Percentiles rank a stretch among this genome's conserved stretches.
Evolutionary conservation across 1,140 invertebrate genomes (phyloP).

Genomic region (Drosophila ogumai): DNA sequence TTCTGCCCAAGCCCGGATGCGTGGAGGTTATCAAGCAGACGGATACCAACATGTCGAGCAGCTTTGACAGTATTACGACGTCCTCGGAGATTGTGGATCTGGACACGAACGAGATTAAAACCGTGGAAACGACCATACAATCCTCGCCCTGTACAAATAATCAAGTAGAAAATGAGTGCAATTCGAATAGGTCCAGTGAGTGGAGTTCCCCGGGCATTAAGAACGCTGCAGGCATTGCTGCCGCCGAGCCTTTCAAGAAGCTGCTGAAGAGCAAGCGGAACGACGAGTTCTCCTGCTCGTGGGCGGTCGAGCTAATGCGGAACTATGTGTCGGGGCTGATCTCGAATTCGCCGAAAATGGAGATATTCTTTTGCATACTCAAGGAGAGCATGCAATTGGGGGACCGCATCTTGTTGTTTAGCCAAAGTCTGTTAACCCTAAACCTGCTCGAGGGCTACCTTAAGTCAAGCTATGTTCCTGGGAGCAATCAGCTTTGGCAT

Average conservation of each 20-base stretch:
- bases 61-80: constrained; percentile 67
- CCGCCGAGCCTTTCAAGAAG: constrained; percentile 57
- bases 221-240: constrained; percentile 19
- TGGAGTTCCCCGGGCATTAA: constrained; percentile 42
- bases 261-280: constrained; percentile 85
- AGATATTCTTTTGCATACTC: constrained; percentile 96
- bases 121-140: constrained; percentile 85
- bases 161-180: constrained; percentile 34
- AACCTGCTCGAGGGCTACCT: constrained; percentile 99
- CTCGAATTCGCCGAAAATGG: constrained; percentile 98
- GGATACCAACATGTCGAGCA: constrained; percentile 59
- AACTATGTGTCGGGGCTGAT: constrained; percentile 95
- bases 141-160: constrained; percentile 45
- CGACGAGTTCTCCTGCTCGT: constrained; percentile 93
- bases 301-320: constrained; percentile 94
- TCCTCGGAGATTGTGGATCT: constrained; percentile 86
- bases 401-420: constrained; percentile 98
- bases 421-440: constrained; percentile 97
- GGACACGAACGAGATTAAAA: constrained; percentile 87
- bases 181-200: constrained; percentile 20
- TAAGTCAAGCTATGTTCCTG: constrained; percentile 91
- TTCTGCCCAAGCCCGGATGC: constrained; percentile 70
- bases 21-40: constrained; percentile 66
- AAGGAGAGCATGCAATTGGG: constrained; percentile 94
- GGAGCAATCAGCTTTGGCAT: constrained; percentile 91